Evolutionary conservation across 2,888 invertebrate species (phyloP).

Genomic region (Philereme transversata): DNA sequence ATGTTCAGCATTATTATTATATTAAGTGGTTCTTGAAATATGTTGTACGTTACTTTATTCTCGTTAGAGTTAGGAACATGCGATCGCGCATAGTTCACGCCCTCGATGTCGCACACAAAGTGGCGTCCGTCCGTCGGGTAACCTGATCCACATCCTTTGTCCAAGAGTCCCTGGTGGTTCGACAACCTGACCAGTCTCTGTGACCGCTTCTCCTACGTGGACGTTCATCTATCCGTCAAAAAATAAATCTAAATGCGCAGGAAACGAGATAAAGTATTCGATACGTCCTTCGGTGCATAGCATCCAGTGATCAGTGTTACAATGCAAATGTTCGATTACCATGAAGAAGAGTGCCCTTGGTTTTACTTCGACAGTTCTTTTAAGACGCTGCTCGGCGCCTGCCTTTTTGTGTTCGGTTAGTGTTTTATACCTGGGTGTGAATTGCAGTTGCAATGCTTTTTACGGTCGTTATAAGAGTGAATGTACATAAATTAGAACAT

Average conservation of each 20-base stretch:
- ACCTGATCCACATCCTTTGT: constrained; percentile 68
- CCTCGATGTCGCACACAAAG: constrained; percentile 67
- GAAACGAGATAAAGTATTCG: constrained; percentile 40
- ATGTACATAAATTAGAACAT: background rate
- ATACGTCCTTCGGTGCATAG: constrained; percentile 57
- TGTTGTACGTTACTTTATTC: background rate
- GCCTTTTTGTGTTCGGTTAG: constrained; percentile 81
- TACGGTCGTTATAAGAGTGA: background rate
- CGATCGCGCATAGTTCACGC: constrained; percentile 53
- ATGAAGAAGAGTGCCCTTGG: constrained; percentile 80
- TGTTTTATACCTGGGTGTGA: constrained; percentile 28
- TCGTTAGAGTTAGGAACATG: background rate
- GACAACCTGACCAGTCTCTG: constrained; percentile 75
- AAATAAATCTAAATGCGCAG: constrained; percentile 58
- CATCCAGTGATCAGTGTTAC: constrained; percentile 46
- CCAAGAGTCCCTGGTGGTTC: constrained; percentile 58
- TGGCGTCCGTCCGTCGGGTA: constrained; percentile 55
- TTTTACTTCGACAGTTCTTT: constrained; percentile 82
- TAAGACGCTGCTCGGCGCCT: constrained; percentile 79
- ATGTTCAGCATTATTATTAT: no score
- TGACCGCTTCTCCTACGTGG: constrained; percentile 69
- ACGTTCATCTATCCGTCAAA: constrained; percentile 57
- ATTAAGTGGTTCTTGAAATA: no score
- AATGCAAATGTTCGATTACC: constrained; percentile 61
- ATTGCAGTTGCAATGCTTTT: background rate